Evolutionary conservation across 2,797 vertebrate species (phyloP), one percentile per base, ranked within the genome.

Genomic region (Kryptopterus vitreolus): DNA sequence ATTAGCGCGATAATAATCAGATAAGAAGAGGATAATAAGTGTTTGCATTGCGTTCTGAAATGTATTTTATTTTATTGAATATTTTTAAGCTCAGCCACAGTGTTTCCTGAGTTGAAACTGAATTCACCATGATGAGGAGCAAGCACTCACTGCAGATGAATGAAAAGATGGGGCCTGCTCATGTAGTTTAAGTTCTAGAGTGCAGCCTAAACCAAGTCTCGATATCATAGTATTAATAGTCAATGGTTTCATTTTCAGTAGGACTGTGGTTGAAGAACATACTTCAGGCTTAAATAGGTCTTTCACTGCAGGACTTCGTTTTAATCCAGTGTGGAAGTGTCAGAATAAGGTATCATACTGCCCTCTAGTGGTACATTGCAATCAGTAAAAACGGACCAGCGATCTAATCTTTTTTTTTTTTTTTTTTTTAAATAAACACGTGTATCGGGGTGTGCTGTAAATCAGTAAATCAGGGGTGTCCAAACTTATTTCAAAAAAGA

Each of bases 321-420:
- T 52, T 3, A 31, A 8, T 53, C 9, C 10, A 22, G 13, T 53
- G 29, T 53, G 29, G 50, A 4, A 53, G 26, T 66, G 18, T 31
- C 46, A 70, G 48, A 70, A 31, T 33, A 4, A 68, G 29, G 79
- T 76, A 58, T 55, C 52, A 76, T 50, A 74, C 12, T 73, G n/a
- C 48, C 77, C 74, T 84, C 85, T 86, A 61, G 85, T 84, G 85
- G 77, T 80, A 59, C 4, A 66, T 29, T 70, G 16, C 46, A 70
- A 5, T 29, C 24, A 50, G 13, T 29, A 70, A 69, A 65, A 43
- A 48, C 4, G 3, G 2, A 7, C 24, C 24, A 50, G 26, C 10
- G 43, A 18, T 26, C 6, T 29, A 50, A 26, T 69, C 15, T 18
- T 69, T 69, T 48, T 1, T 69, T 29, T 18, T 69, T 69, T 48